Evolutionary conservation across 35 echinoderm and acorn worm species (phyloP).

Genomic region (Lytechinus variegatus): DNA sequence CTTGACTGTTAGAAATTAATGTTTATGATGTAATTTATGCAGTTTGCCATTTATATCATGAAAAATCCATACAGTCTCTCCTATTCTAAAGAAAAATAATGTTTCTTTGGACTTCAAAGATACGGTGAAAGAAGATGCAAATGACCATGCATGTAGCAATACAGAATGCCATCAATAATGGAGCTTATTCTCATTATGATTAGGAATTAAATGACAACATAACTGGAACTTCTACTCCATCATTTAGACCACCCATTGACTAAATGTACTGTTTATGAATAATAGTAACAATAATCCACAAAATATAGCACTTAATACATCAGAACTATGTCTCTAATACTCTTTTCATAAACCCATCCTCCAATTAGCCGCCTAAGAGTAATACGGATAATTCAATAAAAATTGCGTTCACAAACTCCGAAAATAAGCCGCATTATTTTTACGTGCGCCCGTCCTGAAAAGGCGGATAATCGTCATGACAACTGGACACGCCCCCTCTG

Average conservation of each 20-base stretch:
- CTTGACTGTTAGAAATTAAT: not conserved
- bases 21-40: not conserved
- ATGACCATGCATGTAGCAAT: too few species aligned
- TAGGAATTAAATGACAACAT: slow-evolving; percentile 2
- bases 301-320: too few species aligned
- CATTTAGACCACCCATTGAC: not conserved
- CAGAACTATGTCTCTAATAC: too few species aligned
- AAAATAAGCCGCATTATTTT: too few species aligned
- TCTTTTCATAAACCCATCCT: too few species aligned
- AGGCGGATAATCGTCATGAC: too few species aligned
- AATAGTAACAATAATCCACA: too few species aligned
- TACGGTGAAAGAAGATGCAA: not conserved
- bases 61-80: not conserved
- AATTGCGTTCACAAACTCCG: too few species aligned
- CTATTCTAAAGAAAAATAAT: not conserved
- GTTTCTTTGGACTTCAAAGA: not conserved
- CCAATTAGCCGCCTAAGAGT: too few species aligned
- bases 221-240: not conserved
- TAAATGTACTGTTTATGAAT: not conserved
- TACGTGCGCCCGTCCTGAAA: too few species aligned
- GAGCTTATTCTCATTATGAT: not conserved
- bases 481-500: too few species aligned
- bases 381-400: too few species aligned
- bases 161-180: not conserved
- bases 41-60: not conserved